phyloP scores from a whole-genome alignment of 2,888 invertebrate genomes.

The Hesperia comma region DNA sequence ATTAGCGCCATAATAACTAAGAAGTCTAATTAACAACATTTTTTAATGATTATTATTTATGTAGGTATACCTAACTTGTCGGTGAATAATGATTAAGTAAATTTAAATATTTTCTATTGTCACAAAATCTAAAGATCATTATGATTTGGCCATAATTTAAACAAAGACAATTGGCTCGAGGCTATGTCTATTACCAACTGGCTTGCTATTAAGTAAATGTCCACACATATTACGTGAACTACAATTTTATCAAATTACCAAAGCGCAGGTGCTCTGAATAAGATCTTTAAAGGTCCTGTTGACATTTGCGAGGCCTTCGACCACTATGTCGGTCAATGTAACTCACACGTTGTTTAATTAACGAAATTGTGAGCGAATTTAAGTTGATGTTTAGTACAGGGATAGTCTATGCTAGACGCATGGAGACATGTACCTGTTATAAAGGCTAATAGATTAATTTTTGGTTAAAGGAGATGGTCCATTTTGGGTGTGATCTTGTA shows the following conservation, averaged over 20 bases:
- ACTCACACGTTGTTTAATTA: conserved; percentile 43
- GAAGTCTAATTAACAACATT: too few species aligned
- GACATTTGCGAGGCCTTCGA: conserved; percentile 73
- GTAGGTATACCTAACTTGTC: too few species aligned
- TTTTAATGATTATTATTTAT: too few species aligned
- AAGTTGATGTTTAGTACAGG: conserved; percentile 18
- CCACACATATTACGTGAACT: conserved; percentile 9
- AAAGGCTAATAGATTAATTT: neutral
- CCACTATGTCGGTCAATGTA: conserved; percentile 69
- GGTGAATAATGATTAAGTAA: too few species aligned
- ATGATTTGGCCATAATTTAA: neutral
- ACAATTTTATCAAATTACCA: conserved; percentile 46
- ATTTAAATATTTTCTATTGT: too few species aligned
- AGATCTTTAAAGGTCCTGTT: conserved; percentile 75
- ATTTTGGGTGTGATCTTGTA: too few species aligned
- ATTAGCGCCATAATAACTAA: too few species aligned
- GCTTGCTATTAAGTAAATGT: conserved; percentile 1
- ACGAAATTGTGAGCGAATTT: conserved; percentile 28
- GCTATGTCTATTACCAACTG: neutral
- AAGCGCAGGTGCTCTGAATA: conserved; percentile 63
- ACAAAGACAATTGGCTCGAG: neutral
- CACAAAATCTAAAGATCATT: too few species aligned
- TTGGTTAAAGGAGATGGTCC: too few species aligned
- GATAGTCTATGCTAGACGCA: neutral
- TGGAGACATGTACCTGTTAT: neutral